Conservation (phyloP, 2,888 invertebrate genomes). For the Dendrolimus pini region DNA sequence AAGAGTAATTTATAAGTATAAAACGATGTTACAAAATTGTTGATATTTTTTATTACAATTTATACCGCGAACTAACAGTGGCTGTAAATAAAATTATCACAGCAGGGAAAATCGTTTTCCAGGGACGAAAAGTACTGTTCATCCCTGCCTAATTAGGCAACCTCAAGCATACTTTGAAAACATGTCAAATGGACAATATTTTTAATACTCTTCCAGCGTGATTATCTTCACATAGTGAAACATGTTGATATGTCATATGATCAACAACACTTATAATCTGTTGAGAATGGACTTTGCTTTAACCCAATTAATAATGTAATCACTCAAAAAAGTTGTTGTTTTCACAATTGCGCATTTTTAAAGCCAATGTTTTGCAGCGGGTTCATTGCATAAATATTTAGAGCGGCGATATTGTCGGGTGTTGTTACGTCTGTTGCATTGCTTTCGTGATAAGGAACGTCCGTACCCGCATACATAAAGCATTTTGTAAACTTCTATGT, state of each 20-base stretch:
- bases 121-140: too few relatives aligned
- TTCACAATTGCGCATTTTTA: slow-evolving; percentile 18
- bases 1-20: too few relatives aligned
- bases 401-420: slow-evolving; percentile 41
- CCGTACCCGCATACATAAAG: slow-evolving; percentile 34
- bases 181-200: too few relatives aligned
- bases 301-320: not conserved
- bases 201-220: too few relatives aligned
- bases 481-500: slow-evolving; percentile 16
- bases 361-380: slow-evolving; percentile 10
- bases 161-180: too few relatives aligned
- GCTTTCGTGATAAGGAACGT: slow-evolving; percentile 28
- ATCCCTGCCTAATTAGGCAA: too few relatives aligned
- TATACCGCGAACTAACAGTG: too few relatives aligned
- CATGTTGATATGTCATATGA: not conserved
- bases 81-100: too few relatives aligned
- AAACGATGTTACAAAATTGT: too few relatives aligned
- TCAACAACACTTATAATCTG: not conserved
- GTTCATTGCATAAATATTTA: slow-evolving; percentile 42
- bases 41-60: too few relatives aligned
- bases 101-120: too few relatives aligned
- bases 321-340: not conserved
- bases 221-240: too few relatives aligned
- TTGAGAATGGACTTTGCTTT: not conserved
- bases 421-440: slow-evolving; percentile 27